Conservation (phyloP, 2,888 invertebrate genomes). For the Synergus umbraculus region DNA sequence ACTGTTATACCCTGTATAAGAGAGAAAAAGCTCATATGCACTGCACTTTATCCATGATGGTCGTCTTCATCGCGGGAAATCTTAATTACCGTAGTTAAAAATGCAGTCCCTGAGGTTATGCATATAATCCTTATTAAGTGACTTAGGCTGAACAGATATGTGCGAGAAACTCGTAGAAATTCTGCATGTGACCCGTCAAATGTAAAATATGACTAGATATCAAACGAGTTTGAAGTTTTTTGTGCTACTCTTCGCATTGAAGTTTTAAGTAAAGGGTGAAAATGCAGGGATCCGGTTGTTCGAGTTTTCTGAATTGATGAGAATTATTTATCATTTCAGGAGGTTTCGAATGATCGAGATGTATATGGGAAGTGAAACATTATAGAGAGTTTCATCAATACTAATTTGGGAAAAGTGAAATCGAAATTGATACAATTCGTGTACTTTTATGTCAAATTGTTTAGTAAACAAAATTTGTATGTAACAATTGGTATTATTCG, state of each 20-base stretch:
- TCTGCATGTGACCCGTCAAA: neutral
- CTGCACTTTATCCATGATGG: neutral
- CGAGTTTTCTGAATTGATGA: constrained; percentile 8
- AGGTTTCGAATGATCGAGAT: neutral
- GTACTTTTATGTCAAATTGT: too few species aligned
- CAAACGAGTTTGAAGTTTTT: neutral
- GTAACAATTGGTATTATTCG: neutral
- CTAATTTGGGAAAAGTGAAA: neutral
- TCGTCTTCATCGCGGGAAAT: neutral
- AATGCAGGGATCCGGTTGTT: constrained; percentile 2
- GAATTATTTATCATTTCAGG: neutral
- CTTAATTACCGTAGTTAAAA: neutral
- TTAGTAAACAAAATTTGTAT: neutral
- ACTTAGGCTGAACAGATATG: neutral
- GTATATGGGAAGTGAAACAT: neutral
- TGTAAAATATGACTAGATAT: neutral
- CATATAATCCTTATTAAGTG: neutral
- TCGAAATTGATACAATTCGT: neutral
- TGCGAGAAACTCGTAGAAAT: neutral
- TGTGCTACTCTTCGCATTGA: neutral
- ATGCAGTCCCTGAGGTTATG: neutral
- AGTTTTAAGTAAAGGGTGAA: neutral
- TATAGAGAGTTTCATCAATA: neutral
- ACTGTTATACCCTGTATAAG: neutral
- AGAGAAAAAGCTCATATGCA: neutral